Percentiles rank a stretch among this genome's conserved stretches.
Evolutionary conservation across 2,888 invertebrate species (phyloP).

Genomic region (Morpho achilles): DNA sequence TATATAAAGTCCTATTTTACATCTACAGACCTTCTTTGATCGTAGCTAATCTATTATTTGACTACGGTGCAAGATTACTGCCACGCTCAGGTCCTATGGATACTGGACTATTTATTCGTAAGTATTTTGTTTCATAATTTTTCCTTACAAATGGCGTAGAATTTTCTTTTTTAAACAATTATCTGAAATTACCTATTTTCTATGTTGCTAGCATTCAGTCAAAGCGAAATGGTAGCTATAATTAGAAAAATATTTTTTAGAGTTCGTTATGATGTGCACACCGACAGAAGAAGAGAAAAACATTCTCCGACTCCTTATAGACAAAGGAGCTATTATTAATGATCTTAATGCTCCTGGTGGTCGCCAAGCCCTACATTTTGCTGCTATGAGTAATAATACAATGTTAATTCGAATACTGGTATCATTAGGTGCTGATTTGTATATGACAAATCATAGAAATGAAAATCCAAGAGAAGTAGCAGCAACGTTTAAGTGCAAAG

Average conservation of each 20-base stretch:
- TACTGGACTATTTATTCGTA: slow-evolving; percentile 63
- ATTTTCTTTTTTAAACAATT: not conserved
- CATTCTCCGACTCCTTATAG: slow-evolving; percentile 53
- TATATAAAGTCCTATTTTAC: no score
- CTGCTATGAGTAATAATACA: slow-evolving; percentile 69
- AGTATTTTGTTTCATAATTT: slow-evolving; percentile 26
- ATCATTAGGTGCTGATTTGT: slow-evolving; percentile 52
- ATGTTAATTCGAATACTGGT: slow-evolving; percentile 51
- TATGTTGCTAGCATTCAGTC: no score
- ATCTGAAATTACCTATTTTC: not conserved
- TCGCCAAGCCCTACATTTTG: slow-evolving; percentile 71
- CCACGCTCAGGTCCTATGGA: slow-evolving; percentile 46
- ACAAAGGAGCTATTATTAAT: slow-evolving; percentile 54
- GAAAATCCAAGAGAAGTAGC: slow-evolving; percentile 65
- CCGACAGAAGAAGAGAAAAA: slow-evolving; percentile 52
- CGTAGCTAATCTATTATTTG: slow-evolving; percentile 53
- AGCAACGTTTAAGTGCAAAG: slow-evolving; percentile 44
- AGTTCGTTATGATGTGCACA: slow-evolving; percentile 62
- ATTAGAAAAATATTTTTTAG: slow-evolving; percentile 35
- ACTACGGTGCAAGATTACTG: slow-evolving; percentile 52
- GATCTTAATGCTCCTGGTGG: slow-evolving; percentile 56
- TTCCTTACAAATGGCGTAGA: not conserved
- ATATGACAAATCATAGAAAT: slow-evolving; percentile 48
- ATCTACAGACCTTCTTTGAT: slow-evolving; percentile 48
- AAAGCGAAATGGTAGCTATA: no score